Percentiles rank a stretch among this genome's conserved stretches.
These are phyloP conservation scores for Plumapathes pennacea DNA, from an alignment of 92 coral and sea anemone species.

Conservation along the genomic window DNA sequence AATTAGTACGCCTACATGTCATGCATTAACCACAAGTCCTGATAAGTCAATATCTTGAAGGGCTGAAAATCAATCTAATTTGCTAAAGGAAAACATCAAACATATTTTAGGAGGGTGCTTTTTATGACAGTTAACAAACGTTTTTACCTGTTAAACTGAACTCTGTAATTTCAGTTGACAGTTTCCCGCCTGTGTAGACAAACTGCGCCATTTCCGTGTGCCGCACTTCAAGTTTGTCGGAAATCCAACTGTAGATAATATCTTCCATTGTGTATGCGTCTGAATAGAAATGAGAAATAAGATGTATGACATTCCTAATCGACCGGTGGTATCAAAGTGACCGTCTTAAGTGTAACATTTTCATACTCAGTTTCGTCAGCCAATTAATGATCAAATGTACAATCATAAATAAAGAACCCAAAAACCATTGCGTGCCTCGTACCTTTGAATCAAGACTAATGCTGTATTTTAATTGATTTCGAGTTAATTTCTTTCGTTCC, in stretches of 20 bases:
- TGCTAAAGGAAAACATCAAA: no score
- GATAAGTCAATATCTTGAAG: no score
- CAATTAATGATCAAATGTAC: not conserved
- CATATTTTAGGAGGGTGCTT: no score
- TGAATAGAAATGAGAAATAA: not conserved
- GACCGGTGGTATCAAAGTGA: no score
- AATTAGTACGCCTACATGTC: no score
- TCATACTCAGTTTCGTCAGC: constrained; percentile 1
- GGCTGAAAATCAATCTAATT: no score
- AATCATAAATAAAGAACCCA: not conserved
- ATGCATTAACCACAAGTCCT: no score
- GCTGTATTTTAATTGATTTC: not conserved
- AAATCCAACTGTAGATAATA: constrained; percentile 39
- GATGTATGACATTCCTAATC: no score
- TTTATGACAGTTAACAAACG: no score
- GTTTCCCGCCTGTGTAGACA: constrained; percentile 19
- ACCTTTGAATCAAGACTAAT: not conserved
- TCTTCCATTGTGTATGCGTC: constrained; percentile 45
- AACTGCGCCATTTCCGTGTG: constrained; percentile 66
- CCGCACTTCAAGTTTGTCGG: constrained; percentile 16
- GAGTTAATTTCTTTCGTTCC: not conserved
- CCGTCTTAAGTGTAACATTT: no score
- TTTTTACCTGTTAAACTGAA: no score
- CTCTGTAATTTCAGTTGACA: not conserved
- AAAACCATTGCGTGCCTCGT: not conserved